Evolutionary conservation across 2,797 vertebrate genomes (phyloP), one percentile per base, ranked within the genome.

Genomic region (Lagorchestes hirsutus): DNA sequence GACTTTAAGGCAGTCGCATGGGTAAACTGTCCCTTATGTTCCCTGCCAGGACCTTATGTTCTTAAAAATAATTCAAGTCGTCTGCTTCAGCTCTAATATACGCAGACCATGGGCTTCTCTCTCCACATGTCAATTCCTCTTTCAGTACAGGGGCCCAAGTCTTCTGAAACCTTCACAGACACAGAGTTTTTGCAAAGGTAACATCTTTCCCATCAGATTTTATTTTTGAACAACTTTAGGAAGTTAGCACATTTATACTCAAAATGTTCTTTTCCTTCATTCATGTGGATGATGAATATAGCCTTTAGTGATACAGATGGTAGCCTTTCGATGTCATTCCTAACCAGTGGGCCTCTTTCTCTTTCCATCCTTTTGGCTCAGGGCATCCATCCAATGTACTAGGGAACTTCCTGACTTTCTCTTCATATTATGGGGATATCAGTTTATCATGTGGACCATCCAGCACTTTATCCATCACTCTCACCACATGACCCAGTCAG

Each of bases 1-100:
- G 40, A 0, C 95, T 92, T 93, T 96, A 74, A 95, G 93, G 95
- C 90, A 93, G 92, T 95, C 94, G 95, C 91, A 3, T 54, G 93
- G 92, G 97, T 90, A 94, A 94, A 92, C 93, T 57, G 74, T 93
- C n/a, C 4, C 56, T 62, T 95, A 5, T 50, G 50, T 10, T 94
- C n/a, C 58, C 10, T 8, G 34, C 5, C 28, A 94, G 96, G 96
- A 90, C 27, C 40, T 24, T 31, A 4, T 74, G 31, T 91, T 92
- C 57, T 97, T 96, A 24, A 92, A 97, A 90, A 0, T 91, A 62
- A 90, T 24, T 50, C 58, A 95, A 40, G 16, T 92, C 94, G 82
- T 92, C 92, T 96, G 90, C 50, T 95, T 92, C 52, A 4, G 4
- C 57, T 58, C 50, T 18, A 10, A n/a, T 52, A 40, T 27, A 87